Evolutionary conservation across 2,113 vertebrate species (phyloP), one percentile per base, ranked within the genome.

Genomic region (Callipepla squamata): DNA sequence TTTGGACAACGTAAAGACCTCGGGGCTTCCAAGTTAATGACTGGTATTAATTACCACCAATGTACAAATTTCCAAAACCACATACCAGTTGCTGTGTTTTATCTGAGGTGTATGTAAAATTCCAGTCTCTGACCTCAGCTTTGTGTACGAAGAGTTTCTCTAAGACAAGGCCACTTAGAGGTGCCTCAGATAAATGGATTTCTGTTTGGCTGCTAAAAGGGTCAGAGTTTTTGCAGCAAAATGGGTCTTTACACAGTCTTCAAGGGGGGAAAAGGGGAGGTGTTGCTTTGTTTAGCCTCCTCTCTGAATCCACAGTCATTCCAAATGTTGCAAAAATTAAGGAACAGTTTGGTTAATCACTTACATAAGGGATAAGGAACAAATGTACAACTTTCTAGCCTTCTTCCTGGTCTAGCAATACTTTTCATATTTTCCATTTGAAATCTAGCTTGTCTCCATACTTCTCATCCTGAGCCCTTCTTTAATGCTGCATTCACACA

Each of bases 41-140:
- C 34, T 53, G 45, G 36, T 85, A 47, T 91, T 95, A 93, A 89
- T 96, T 94, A 59, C 42, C 83, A 67, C 36, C 48, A 67, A 13
- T 38, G 32, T 65, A 55, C 30, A 67, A 25, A 89, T 91, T 87
- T 86, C 61, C 70, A 83, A 83, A 76, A 20, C 40, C 0, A 4
- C 21, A 23, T 73, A 75, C 32, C 21, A 13, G 38, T 85, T 74
- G 68, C 48, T 89, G 3, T 69, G 19, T 75, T 91, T 89, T 89
- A 21, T 82, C 38, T 92, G 72, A 44, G 30, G 23, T 83, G 22
- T 47, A 47, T 55, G 47, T 89, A 17, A 89, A 92, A 87, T 59
- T 74, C 25, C 47, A 44, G 30, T 70, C 57, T 85, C 38, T 34
- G 57, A 34, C 40, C 73, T 47, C 1, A n/a, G 51, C 45, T 91